phyloP scores from a whole-genome alignment of 2,888 invertebrate genomes.

The Lysandra coridon region DNA sequence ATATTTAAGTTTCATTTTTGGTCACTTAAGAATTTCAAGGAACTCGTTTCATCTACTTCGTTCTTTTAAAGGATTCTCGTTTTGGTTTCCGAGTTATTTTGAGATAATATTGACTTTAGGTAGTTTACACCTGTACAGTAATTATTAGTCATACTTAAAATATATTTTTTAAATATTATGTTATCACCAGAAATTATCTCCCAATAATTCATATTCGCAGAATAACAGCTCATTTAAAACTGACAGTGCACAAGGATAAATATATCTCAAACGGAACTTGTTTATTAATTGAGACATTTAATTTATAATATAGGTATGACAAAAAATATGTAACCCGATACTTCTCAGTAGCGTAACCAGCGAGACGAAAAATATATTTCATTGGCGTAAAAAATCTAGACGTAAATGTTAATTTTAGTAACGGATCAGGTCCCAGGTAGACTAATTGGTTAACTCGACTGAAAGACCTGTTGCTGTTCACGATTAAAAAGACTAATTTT shows the following conservation, averaged over 20 bases:
- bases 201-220: constrained; percentile 9
- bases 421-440: not conserved
- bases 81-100: not conserved
- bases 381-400: constrained; percentile 37
- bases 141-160: not conserved
- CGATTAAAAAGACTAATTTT: constrained; percentile 18
- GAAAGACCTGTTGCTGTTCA: constrained; percentile 27
- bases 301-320: constrained; percentile 19
- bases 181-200: not conserved
- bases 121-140: not conserved
- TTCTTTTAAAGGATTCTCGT: not conserved
- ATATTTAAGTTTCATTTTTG: constrained; percentile 33
- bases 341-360: constrained; percentile 28
- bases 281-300: constrained; percentile 26
- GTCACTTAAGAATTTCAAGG: not conserved
- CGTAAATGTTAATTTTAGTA: constrained; percentile 35
- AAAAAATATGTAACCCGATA: constrained; percentile 26
- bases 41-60: constrained; percentile 1
- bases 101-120: not conserved
- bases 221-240: constrained; percentile 12
- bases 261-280: constrained; percentile 15
- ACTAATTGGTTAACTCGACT: constrained; percentile 31
- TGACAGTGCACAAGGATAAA: constrained; percentile 14
- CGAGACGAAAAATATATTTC: constrained; percentile 32
- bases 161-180: not conserved